These are phyloP conservation scores for Drosophila ficusphila DNA, from an alignment of 1,140 invertebrate species.

Conservation along the genomic window DNA sequence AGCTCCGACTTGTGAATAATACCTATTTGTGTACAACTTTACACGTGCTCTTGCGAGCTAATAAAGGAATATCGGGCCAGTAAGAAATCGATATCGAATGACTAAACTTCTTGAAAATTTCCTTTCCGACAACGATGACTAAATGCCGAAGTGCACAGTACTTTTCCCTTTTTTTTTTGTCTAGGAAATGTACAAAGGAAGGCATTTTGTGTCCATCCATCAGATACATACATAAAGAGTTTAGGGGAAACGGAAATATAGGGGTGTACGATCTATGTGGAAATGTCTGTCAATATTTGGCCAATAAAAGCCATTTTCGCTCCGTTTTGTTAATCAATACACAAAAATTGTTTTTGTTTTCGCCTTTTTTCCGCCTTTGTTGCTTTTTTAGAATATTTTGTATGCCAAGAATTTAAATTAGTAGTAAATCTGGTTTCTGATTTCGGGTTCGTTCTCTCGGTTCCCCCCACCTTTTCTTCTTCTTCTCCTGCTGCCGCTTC, in stretches of 20 bases:
- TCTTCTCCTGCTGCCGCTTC: neutral
- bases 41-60: conserved; percentile 34
- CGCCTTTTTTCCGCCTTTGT: conserved; percentile 26
- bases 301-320: conserved; percentile 70
- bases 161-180: neutral
- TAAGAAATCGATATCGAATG: conserved; percentile 6
- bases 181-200: conserved; percentile 18
- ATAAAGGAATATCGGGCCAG: conserved; percentile 17
- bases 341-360: conserved; percentile 38
- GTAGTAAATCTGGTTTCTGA: conserved; percentile 80
- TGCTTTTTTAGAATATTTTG: conserved; percentile 64
- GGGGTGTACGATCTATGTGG: conserved; percentile 1
- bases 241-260: conserved; percentile 23
- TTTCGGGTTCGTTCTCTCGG: conserved; percentile 63
- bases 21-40: conserved; percentile 29
- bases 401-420: conserved; percentile 82
- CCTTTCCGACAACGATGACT: conserved; percentile 27
- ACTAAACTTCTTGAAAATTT: conserved; percentile 24
- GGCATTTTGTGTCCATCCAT: conserved; percentile 60
- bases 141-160: too few species aligned
- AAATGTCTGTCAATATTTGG: conserved; percentile 56
- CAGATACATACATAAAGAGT: conserved; percentile 20
- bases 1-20: conserved; percentile 30
- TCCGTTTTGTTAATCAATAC: conserved; percentile 73
- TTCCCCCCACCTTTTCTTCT: conserved; percentile 3